Percentiles rank a stretch among this genome's conserved stretches.
These are phyloP conservation scores for Neodiprion virginianus DNA, from an alignment of 1,140 invertebrate species.

Conservation along the genomic window DNA sequence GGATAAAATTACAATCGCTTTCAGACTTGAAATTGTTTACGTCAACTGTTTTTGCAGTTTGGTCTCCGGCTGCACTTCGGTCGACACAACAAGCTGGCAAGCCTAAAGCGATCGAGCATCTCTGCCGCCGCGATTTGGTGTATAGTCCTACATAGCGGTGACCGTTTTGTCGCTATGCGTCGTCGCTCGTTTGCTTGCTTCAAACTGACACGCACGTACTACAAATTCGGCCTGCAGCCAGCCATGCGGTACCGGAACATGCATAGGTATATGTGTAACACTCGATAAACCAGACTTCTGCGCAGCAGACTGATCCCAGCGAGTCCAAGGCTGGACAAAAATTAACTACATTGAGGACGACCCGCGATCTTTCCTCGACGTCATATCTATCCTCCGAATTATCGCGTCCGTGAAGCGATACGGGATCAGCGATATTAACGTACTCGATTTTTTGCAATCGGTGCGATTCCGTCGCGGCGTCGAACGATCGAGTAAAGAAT, in stretches of 20 bases:
- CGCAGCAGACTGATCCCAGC: background rate
- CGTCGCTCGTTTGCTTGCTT: background rate
- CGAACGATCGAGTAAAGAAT: no score
- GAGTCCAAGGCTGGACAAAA: background rate
- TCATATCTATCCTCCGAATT: background rate
- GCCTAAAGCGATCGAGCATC: no score
- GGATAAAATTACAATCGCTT: no score
- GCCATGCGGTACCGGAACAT: background rate
- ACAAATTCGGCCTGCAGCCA: background rate
- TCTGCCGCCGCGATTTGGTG: no score
- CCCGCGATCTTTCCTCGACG: background rate
- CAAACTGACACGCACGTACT: background rate
- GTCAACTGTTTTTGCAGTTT: no score
- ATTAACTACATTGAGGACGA: conserved; percentile 2
- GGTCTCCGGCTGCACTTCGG: no score
- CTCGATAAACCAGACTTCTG: background rate
- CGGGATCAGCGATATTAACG: background rate
- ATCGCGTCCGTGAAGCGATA: background rate
- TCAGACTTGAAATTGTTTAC: no score
- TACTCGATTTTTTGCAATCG: no score
- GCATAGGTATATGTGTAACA: background rate
- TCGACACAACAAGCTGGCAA: no score
- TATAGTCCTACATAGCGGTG: no score
- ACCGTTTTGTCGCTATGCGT: no score
- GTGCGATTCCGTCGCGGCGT: no score